Percentiles rank a stretch among this genome's conserved stretches.
Conservation (phyloP, 2,113 vertebrate genomes). For the Heloderma charlesbogerti region DNA sequence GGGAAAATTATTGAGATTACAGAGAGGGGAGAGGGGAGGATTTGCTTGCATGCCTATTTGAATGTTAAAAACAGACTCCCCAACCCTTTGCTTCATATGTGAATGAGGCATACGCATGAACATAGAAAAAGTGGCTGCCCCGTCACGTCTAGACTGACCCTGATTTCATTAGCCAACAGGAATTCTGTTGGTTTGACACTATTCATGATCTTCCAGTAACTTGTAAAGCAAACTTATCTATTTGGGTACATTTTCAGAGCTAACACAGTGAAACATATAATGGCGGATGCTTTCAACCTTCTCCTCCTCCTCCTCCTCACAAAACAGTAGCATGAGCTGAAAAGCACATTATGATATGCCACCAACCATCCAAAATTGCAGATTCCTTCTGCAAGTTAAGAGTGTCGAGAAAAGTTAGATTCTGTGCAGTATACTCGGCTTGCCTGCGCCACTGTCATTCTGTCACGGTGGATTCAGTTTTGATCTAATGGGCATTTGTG, state of each 20-base stretch:
- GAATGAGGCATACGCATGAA: neutral
- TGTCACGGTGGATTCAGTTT: neutral
- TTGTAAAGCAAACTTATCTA: neutral
- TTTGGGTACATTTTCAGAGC: neutral
- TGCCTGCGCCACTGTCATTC: neutral
- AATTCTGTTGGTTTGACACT: neutral
- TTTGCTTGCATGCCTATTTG: neutral
- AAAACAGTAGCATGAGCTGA: neutral
- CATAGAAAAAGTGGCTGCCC: neutral
- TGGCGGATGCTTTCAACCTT: neutral
- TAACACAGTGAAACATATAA: neutral
- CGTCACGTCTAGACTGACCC: neutral
- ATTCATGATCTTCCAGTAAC: neutral
- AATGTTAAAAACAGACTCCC: neutral
- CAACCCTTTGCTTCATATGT: neutral
- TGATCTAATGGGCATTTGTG: neutral
- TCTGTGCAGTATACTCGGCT: neutral
- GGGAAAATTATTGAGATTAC: neutral
- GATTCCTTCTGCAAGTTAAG: no score
- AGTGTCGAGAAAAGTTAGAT: neutral
- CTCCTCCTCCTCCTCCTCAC: no score
- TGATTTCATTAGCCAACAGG: neutral
- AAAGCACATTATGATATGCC: neutral
- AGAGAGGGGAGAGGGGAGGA: neutral
- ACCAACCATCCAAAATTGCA: neutral